Evolutionary conservation across 1,140 invertebrate genomes (phyloP).

Genomic region (Papilio helenus): DNA sequence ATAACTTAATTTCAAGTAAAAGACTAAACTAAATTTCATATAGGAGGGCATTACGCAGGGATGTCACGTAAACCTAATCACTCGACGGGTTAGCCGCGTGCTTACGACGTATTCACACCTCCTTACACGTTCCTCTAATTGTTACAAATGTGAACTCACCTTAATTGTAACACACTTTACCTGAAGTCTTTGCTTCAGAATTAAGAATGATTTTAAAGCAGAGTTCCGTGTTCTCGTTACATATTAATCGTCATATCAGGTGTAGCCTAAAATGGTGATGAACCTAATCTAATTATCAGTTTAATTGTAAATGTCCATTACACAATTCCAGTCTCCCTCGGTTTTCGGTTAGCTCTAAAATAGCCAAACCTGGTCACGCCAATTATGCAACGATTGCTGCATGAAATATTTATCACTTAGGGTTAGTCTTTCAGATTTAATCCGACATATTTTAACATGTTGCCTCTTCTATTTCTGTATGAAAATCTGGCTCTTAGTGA

Average conservation of each 20-base stretch:
- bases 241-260: too few species aligned
- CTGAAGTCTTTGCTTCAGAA: neutral
- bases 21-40: neutral
- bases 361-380: neutral
- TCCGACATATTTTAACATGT: too few species aligned
- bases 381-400: neutral
- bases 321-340: neutral
- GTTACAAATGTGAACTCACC: constrained; percentile 27
- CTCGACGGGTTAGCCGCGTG: constrained; percentile 36
- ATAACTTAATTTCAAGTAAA: neutral
- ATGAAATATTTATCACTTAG: neutral
- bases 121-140: constrained; percentile 38
- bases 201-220: too few species aligned
- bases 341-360: neutral
- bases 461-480: too few species aligned
- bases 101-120: constrained; percentile 51
- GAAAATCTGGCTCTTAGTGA: too few species aligned
- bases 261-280: too few species aligned
- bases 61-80: constrained; percentile 51
- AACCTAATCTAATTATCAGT: neutral
- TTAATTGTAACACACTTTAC: neutral
- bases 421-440: neutral
- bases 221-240: too few species aligned
- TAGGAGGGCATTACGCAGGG: constrained; percentile 42
- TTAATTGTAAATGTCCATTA: neutral